Base-by-base conservation (phyloP, 2,797 vertebrate genomes). In the Darevskia mixta region DNA sequence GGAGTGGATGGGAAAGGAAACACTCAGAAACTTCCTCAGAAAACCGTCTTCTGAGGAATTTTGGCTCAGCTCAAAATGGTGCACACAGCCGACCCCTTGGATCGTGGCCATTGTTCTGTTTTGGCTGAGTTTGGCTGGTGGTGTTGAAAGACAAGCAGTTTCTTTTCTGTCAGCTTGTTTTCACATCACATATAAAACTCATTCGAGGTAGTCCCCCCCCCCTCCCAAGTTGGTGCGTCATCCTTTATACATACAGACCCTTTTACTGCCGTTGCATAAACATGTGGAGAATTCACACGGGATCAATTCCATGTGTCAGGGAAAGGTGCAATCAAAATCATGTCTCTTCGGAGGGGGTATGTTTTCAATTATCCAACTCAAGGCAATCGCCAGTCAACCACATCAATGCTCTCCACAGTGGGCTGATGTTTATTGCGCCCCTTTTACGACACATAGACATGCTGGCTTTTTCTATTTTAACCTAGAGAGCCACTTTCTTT, bases 211-310 rank as follows among this genome's bases (percentile, higher is more conserved):
- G 41, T 25, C 25, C 1, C 3, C 32, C 45, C 85, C 90, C 45
- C 77, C 79, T 88, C 41, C 86, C 86, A 86, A 82, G 35, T 8
- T 67, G 79, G 87, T 88, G 82, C 78, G 43, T 87, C 78, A 88
- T 55, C 35, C 4, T 8, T 55, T 45, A 0, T 79, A 87, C 91
- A 93, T 92, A 91, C 77, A 81, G 64, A 5, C 66, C 80, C 38
- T 76, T 87, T 83, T 91, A 78, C 87, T 90, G 84, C 86, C 32
- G 35, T n/a, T 87, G 17, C 15, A 84, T 87, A 91, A 93, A 86
- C 85, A 85, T 35, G 1, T 80, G 90, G 92, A 91, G 92, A 91
- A 93, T 90, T 91, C 92, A 0, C 72, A 89, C 89, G 86, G 32
- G 5, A 5, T 9, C 7, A 75, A 66, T 86, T 88, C 27, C 43